Evolutionary conservation across 1,140 invertebrate species (phyloP).

Genomic region (Polypedilum vanderplanki): DNA sequence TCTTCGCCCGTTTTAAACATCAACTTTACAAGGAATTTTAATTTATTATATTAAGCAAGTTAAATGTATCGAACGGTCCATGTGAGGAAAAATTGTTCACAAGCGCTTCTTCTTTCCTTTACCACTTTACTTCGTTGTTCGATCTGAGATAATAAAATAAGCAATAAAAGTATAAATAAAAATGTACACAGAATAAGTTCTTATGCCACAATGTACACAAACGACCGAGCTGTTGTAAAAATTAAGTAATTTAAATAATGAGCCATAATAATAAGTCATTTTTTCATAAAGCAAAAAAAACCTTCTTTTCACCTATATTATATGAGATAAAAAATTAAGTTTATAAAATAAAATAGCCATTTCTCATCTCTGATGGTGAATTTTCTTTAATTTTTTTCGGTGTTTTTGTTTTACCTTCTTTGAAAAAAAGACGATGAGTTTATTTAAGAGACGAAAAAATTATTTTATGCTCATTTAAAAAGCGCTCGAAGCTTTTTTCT

Average conservation of each 20-base stretch:
- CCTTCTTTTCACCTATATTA: conserved; percentile 24
- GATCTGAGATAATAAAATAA: conserved; percentile 27
- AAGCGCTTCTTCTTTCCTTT: conserved; percentile 13
- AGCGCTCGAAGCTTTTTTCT: background rate
- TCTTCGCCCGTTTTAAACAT: background rate
- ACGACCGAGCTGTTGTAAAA: background rate
- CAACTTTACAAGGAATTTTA: conserved; percentile 6
- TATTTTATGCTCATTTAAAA: conserved; percentile 3
- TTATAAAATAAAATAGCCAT: conserved; percentile 22
- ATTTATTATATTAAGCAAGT: background rate
- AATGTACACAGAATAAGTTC: background rate
- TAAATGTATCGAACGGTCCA: background rate
- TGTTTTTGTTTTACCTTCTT: background rate
- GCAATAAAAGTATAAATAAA: conserved; percentile 24
- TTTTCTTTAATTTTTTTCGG: background rate
- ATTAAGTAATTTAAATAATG: conserved; percentile 27
- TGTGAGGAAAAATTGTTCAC: background rate
- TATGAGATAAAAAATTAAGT: background rate
- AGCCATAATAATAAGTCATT: conserved; percentile 24
- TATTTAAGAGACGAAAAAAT: background rate
- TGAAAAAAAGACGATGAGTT: background rate
- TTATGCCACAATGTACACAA: background rate
- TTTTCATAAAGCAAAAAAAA: background rate
- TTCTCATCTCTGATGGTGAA: conserved; percentile 17
- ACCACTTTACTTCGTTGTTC: background rate